These are phyloP conservation scores for Strigops habroptila DNA, from an alignment of 2,113 vertebrate species.

Conservation along the genomic window DNA sequence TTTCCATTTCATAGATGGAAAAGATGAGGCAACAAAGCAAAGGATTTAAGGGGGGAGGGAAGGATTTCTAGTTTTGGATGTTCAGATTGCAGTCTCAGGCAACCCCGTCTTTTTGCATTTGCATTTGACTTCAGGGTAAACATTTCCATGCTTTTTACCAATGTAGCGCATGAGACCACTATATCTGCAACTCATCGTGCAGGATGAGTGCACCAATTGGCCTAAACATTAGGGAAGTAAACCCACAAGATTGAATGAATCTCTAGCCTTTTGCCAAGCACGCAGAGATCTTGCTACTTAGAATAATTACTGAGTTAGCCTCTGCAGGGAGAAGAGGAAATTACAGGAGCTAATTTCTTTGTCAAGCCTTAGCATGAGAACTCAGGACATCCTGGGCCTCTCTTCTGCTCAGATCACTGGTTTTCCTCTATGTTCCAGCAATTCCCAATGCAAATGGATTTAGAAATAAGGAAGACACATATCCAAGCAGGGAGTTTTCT, in stretches of 20 bases:
- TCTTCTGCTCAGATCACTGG: not conserved
- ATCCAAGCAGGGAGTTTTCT: not conserved
- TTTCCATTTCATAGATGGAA: constrained; percentile 54
- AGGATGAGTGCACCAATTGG: not conserved
- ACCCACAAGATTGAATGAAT: constrained; percentile 29
- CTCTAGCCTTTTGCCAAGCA: constrained; percentile 14
- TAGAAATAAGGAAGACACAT: not conserved
- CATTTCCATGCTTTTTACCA: not conserved
- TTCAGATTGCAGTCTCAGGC: not conserved
- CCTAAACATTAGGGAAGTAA: constrained; percentile 5
- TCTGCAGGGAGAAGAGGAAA: constrained; percentile 44
- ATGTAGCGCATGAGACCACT: not conserved
- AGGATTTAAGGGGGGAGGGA: not conserved
- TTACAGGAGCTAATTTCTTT: constrained; percentile 15
- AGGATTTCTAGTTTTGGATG: not conserved
- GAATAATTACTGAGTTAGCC: constrained; percentile 49
- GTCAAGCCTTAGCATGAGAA: not conserved
- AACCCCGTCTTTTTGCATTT: not conserved
- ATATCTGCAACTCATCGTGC: constrained; percentile 49
- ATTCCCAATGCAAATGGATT: not conserved
- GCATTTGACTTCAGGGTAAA: not conserved
- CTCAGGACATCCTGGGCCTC: not conserved
- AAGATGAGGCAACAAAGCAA: constrained; percentile 46
- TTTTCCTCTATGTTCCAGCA: not conserved
- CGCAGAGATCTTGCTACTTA: constrained; percentile 40